Percentiles rank a stretch among this genome's conserved stretches.
These are phyloP conservation scores for Diplolepis rosae DNA, from an alignment of 2,888 invertebrate species.

Conservation along the genomic window DNA sequence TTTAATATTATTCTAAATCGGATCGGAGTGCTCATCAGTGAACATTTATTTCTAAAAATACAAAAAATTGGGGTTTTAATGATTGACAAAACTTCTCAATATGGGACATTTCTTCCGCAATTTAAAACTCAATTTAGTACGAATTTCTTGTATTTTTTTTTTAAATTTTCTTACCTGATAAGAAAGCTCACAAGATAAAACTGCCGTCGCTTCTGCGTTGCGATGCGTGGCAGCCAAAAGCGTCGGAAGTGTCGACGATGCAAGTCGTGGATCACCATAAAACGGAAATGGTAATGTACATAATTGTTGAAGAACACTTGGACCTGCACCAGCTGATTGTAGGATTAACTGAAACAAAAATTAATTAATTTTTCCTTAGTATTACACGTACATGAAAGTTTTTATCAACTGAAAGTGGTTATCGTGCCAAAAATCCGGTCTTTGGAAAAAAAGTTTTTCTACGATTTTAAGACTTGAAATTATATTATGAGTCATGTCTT, in stretches of 20 bases:
- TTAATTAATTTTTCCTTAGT: not conserved
- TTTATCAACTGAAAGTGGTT: too few species aligned
- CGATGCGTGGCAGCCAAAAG: conserved; percentile 82
- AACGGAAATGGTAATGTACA: conserved; percentile 90
- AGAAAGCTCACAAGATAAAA: conserved; percentile 83
- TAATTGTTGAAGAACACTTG: conserved; percentile 88
- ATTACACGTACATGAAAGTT: too few species aligned
- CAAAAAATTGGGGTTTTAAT: too few species aligned
- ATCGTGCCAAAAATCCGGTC: too few species aligned
- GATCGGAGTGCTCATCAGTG: too few species aligned
- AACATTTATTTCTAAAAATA: too few species aligned
- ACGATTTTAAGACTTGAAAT: too few species aligned
- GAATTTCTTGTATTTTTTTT: not conserved
- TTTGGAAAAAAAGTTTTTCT: too few species aligned
- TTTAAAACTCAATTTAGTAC: not conserved
- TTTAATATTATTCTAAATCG: too few species aligned
- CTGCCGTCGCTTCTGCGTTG: conserved; percentile 82
- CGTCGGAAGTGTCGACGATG: conserved; percentile 85
- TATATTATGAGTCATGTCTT: too few species aligned
- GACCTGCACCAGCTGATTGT: conserved; percentile 82
- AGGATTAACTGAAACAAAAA: conserved; percentile 78
- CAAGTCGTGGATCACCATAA: conserved; percentile 84
- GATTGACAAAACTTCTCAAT: too few species aligned
- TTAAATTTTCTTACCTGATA: conserved; percentile 75
- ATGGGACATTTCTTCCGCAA: too few species aligned